Percentiles rank a stretch among this genome's conserved stretches.
These are phyloP conservation scores for Bos indicus DNA, from an alignment of 2,113 vertebrate genomes.

Conservation along the genomic window DNA sequence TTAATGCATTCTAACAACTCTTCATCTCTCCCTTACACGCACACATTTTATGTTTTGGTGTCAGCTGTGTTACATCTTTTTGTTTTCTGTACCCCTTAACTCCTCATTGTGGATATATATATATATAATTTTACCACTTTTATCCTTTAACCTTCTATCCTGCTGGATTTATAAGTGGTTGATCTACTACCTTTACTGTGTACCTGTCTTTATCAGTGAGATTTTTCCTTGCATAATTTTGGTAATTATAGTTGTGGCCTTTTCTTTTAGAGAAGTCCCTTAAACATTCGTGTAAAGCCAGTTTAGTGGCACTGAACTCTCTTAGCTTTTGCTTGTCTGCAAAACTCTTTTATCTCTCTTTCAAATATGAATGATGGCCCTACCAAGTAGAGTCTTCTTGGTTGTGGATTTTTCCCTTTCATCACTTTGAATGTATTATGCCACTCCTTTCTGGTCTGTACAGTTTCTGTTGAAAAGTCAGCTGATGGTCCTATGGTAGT, in stretches of 20 bases:
- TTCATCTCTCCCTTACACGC: background rate
- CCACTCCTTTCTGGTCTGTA: background rate
- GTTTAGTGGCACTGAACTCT: background rate
- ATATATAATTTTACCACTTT: background rate
- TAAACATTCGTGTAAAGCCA: background rate
- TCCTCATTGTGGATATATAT: background rate
- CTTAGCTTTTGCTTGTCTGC: background rate
- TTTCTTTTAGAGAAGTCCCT: background rate
- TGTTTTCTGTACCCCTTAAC: background rate
- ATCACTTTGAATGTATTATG: background rate
- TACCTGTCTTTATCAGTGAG: background rate
- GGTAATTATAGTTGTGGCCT: background rate
- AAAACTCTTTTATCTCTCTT: background rate
- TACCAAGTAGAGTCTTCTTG: background rate
- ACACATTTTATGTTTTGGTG: background rate
- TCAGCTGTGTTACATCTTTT: background rate
- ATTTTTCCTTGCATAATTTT: background rate
- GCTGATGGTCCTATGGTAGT: background rate
- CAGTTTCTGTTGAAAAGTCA: background rate
- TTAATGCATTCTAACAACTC: background rate
- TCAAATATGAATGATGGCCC: background rate
- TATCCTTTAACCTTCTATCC: background rate
- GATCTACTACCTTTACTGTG: background rate
- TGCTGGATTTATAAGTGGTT: background rate
- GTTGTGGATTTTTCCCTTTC: background rate